These are phyloP conservation scores for Drosophila paramelanica DNA, from an alignment of 2,888 invertebrate species.

Conservation along the genomic window DNA sequence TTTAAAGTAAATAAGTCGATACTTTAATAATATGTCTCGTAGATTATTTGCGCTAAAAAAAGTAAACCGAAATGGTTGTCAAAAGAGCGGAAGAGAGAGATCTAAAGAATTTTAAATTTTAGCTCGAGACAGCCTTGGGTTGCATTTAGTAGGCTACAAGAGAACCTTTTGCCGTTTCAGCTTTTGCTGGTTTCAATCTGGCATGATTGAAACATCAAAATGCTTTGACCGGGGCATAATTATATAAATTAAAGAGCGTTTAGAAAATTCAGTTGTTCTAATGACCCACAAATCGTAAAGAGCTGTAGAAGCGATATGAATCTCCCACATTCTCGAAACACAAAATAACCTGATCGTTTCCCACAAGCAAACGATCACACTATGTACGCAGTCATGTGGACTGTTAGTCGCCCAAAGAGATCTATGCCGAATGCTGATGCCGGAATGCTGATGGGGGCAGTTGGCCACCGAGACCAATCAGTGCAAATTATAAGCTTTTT, in stretches of 20 bases:
- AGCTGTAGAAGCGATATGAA: conserved; percentile 38
- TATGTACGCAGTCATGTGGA: conserved; percentile 28
- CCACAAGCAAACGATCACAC: conserved; percentile 28
- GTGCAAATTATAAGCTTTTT: conserved; percentile 66
- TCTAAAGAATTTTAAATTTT: background rate
- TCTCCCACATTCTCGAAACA: conserved; percentile 46
- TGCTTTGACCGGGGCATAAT: conserved; percentile 45
- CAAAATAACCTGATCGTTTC: conserved; percentile 33
- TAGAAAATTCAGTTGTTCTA: conserved; percentile 67
- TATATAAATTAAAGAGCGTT: conserved; percentile 70
- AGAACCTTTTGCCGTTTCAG: background rate
- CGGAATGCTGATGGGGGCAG: conserved; percentile 35
- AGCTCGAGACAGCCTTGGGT: conserved; percentile 34
- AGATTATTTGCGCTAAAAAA: conserved; percentile 5
- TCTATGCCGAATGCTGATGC: conserved; percentile 48
- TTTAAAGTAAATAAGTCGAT: too few relatives aligned
- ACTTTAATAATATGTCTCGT: background rate
- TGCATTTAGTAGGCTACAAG: conserved; percentile 23
- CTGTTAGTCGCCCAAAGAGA: conserved; percentile 45
- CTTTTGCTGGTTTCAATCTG: conserved; percentile 25
- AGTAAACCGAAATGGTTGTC: background rate
- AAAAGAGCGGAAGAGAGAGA: conserved; percentile 5
- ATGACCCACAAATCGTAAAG: conserved; percentile 65
- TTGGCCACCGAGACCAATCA: conserved; percentile 46
- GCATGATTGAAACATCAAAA: conserved; percentile 36